These are phyloP conservation scores for Semnornis frantzii DNA, from an alignment of 2,113 vertebrate species.

Conservation along the genomic window DNA sequence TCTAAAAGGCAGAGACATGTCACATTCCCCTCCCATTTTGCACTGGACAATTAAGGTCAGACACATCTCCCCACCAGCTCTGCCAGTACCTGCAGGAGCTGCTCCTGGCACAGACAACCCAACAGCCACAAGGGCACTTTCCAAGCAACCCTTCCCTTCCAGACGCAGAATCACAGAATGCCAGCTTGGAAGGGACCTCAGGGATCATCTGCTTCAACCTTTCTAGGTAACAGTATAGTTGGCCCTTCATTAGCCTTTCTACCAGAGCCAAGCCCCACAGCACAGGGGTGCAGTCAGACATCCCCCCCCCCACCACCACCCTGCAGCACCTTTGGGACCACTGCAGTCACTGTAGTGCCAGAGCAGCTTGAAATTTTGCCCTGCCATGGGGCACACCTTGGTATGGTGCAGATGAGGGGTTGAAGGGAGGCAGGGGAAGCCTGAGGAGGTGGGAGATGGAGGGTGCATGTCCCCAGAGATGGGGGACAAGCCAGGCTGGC, in stretches of 20 bases:
- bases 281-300: neutral
- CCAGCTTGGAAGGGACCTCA: too few relatives aligned
- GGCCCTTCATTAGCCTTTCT: too few relatives aligned
- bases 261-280: fast-evolving
- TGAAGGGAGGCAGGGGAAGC: neutral
- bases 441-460: neutral
- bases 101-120: neutral
- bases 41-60: neutral
- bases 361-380: too few relatives aligned
- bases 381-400: neutral
- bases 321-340: neutral
- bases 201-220: too few relatives aligned
- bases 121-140: neutral
- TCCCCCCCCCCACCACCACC: too few relatives aligned
- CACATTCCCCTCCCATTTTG: neutral
- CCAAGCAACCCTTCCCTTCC: neutral
- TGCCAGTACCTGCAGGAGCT: neutral
- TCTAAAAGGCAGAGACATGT: fast-evolving
- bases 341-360: neutral
- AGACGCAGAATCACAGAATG: neutral
- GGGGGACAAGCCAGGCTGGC: neutral
- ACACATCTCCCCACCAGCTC: neutral
- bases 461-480: fast-evolving
- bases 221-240: neutral
- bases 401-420: fast-evolving